phyloP scores from a whole-genome alignment of 2,113 vertebrate genomes.

The Nannospalax galili region DNA sequence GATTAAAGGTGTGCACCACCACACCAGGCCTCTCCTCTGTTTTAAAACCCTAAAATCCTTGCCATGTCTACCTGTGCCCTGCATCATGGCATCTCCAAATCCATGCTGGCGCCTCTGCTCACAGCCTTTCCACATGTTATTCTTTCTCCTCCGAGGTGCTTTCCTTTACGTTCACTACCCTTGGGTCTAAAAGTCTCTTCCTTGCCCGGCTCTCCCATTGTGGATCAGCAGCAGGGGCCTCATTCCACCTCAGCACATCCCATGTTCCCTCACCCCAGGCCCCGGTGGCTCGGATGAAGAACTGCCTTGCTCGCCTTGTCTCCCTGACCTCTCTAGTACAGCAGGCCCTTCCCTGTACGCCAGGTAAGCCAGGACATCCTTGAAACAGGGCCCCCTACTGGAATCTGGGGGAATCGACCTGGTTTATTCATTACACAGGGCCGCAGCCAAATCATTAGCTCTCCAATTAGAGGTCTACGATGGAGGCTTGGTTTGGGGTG shows the following conservation, averaged over 20 bases:
- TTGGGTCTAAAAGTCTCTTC: background rate
- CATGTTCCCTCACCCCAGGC: background rate
- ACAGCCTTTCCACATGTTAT: background rate
- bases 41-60: accelerated
- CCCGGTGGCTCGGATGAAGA: background rate
- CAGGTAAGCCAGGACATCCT: background rate
- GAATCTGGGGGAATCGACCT: background rate
- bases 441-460: slow-evolving; percentile 84
- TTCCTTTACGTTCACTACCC: background rate
- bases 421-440: background rate
- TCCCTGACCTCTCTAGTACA: background rate
- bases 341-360: background rate
- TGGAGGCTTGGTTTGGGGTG: slow-evolving; percentile 85
- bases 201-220: too few relatives aligned
- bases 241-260: accelerated
- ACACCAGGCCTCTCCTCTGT: background rate
- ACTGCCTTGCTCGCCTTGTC: background rate
- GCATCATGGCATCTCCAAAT: accelerated
- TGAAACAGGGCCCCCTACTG: background rate
- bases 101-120: accelerated
- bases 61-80: too few relatives aligned
- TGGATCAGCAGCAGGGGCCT: background rate
- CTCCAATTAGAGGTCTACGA: slow-evolving; percentile 84
- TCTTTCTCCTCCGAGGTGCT: background rate
- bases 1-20: too few relatives aligned